These are phyloP conservation scores for Orestias chungarensis DNA, from an alignment of 2,797 vertebrate genomes.

Conservation along the genomic window DNA sequence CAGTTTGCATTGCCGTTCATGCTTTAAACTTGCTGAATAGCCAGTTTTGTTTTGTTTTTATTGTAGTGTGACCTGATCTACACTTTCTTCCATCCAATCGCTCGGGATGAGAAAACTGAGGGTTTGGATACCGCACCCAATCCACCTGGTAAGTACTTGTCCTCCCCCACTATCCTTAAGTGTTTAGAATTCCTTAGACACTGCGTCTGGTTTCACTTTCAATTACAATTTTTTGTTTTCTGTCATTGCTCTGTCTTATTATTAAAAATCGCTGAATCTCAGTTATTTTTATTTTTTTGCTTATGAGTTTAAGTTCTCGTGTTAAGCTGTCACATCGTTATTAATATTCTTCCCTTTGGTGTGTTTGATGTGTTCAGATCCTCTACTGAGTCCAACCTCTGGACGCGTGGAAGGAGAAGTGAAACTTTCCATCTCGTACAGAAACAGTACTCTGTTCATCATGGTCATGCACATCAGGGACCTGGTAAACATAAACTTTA, in stretches of 20 bases:
- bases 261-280: background rate
- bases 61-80: conserved; percentile 95
- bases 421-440: conserved; percentile 95
- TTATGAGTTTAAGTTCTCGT: background rate
- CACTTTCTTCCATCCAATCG: conserved; percentile 97
- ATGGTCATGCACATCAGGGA: conserved; percentile 99
- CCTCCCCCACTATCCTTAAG: background rate
- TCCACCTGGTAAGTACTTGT: conserved; percentile 76
- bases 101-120: conserved; percentile 94
- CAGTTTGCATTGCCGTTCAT: background rate
- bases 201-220: conserved; percentile 4
- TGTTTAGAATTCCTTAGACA: background rate
- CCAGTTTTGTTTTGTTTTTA: conserved; percentile 13
- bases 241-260: background rate
- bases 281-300: background rate
- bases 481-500: conserved; percentile 79
- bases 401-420: conserved; percentile 95
- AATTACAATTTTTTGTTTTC: background rate
- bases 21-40: background rate
- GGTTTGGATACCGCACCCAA: conserved; percentile 85
- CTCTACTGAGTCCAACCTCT: conserved; percentile 85
- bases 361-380: conserved; percentile 72
- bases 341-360: conserved; percentile 1
- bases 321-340: background rate
- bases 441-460: conserved; percentile 96